Conservation (phyloP, 30 jellyfish, hydroid and myxozoan species). For the Hydractinia symbiolongicarpus region DNA sequence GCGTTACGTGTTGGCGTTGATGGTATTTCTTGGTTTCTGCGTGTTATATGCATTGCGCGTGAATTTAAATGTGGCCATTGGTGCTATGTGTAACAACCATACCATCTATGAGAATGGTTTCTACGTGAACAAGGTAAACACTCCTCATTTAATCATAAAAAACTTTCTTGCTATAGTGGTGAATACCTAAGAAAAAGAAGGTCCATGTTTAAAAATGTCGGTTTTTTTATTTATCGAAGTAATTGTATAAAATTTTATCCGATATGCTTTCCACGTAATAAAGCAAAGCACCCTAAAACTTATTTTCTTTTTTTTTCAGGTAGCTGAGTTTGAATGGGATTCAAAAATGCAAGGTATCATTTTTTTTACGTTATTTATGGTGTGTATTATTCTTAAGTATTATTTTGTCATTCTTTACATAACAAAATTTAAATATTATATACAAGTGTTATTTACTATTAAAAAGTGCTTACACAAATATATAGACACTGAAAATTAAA, state of each 20-base stretch:
- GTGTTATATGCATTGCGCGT: constrained; percentile 86
- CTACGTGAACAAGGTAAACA: constrained; percentile 57
- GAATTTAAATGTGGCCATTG: constrained; percentile 91
- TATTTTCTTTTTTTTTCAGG: constrained; percentile 30
- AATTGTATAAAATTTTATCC: not conserved
- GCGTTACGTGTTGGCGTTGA: constrained; percentile 77
- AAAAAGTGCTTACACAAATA: too few relatives aligned
- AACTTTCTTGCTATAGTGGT: not conserved
- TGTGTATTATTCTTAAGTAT: not conserved
- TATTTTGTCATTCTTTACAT: too few relatives aligned
- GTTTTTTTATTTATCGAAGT: not conserved
- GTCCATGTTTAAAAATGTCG: not conserved
- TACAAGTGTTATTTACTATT: too few relatives aligned
- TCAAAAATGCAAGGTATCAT: constrained; percentile 81
- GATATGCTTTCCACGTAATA: not conserved
- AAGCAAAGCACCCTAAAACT: not conserved
- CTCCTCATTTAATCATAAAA: not conserved
- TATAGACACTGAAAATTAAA: too few relatives aligned
- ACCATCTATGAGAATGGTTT: constrained; percentile 66
- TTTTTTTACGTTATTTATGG: not conserved
- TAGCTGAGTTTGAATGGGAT: constrained; percentile 86
- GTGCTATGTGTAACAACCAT: constrained; percentile 96
- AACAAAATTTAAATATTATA: too few relatives aligned
- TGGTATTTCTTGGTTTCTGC: constrained; percentile 89
- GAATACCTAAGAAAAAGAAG: not conserved